phyloP scores from a whole-genome alignment of 2,888 invertebrate genomes.

The Mylabris sibirica region DNA sequence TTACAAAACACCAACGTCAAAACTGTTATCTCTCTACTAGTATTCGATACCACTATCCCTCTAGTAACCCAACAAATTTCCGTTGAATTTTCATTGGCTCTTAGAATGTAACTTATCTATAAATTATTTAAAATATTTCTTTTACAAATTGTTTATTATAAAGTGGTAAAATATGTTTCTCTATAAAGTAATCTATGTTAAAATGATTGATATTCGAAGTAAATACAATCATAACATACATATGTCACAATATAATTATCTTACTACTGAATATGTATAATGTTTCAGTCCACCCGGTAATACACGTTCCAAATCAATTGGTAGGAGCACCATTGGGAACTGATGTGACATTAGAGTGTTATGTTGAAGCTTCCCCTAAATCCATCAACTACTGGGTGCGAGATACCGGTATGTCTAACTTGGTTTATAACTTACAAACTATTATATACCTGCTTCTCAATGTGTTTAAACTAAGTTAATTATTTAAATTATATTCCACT shows the following conservation, averaged over 20 bases:
- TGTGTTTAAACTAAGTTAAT: conserved; percentile 48
- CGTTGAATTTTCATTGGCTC: neutral
- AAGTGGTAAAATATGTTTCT: neutral
- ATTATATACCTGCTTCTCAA: conserved; percentile 43
- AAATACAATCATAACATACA: conserved; percentile 23
- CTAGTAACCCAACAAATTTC: neutral
- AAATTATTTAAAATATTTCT: neutral
- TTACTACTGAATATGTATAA: conserved; percentile 32
- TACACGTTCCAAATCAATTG: conserved; percentile 91
- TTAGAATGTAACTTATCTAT: neutral
- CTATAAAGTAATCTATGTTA: neutral
- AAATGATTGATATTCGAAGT: neutral
- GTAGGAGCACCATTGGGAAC: conserved; percentile 88
- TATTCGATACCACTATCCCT: neutral
- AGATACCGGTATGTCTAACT: conserved; percentile 72
- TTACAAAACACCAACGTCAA: conserved; percentile 19
- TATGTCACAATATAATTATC: conserved; percentile 27
- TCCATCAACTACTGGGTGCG: conserved; percentile 91
- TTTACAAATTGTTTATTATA: neutral
- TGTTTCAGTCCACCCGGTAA: conserved; percentile 85
- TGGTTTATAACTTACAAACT: conserved; percentile 42
- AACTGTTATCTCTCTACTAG: neutral
- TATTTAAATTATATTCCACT: conserved; percentile 53
- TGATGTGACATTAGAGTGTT: conserved; percentile 87
- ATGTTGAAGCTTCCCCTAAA: conserved; percentile 88